phyloP scores from a whole-genome alignment of 2,113 vertebrate genomes.

The Sphaerodactylus townsendi region DNA sequence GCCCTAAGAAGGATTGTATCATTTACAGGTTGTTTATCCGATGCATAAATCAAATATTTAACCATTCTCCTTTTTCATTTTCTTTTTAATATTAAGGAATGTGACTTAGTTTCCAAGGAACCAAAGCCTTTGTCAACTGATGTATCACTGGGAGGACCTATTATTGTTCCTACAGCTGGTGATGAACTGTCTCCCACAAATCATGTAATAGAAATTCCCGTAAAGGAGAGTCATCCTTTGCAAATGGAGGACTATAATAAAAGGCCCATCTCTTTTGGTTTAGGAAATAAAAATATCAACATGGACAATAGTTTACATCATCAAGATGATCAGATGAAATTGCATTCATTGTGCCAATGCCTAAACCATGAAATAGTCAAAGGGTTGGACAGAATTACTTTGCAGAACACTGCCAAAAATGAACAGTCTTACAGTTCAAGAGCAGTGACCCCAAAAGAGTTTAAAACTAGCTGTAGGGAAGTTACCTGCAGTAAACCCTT shows the following conservation, averaged over 20 bases:
- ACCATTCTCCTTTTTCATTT: neutral
- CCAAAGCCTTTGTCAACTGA: slow-evolving; percentile 74
- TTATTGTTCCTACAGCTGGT: slow-evolving; percentile 89
- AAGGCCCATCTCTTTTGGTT: slow-evolving; percentile 68
- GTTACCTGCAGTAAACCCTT: slow-evolving; percentile 63
- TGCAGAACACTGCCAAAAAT: slow-evolving; percentile 66
- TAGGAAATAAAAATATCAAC: slow-evolving; percentile 73
- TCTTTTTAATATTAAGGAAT: slow-evolving; percentile 76
- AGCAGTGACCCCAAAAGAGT: slow-evolving; percentile 63
- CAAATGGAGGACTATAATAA: slow-evolving; percentile 64
- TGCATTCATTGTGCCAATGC: slow-evolving; percentile 51
- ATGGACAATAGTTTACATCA: slow-evolving; percentile 58
- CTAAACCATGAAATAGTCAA: slow-evolving; percentile 81
- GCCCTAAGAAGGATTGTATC: neutral
- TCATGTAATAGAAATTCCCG: slow-evolving; percentile 48
- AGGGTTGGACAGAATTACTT: slow-evolving; percentile 79
- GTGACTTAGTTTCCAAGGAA: slow-evolving; percentile 80
- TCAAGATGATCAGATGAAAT: slow-evolving; percentile 57
- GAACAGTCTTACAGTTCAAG: slow-evolving; percentile 45
- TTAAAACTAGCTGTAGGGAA: slow-evolving; percentile 41
- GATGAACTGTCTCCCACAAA: slow-evolving; percentile 60
- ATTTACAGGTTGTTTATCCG: neutral
- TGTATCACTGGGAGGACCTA: slow-evolving; percentile 73
- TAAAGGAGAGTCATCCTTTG: slow-evolving; percentile 55
- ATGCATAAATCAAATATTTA: neutral